A percentile compares a stretch with the other conserved stretches of the same genome.
Evolutionary conservation across 2,888 invertebrate species (phyloP).

Genomic region (Drosophila glabriapex): DNA sequence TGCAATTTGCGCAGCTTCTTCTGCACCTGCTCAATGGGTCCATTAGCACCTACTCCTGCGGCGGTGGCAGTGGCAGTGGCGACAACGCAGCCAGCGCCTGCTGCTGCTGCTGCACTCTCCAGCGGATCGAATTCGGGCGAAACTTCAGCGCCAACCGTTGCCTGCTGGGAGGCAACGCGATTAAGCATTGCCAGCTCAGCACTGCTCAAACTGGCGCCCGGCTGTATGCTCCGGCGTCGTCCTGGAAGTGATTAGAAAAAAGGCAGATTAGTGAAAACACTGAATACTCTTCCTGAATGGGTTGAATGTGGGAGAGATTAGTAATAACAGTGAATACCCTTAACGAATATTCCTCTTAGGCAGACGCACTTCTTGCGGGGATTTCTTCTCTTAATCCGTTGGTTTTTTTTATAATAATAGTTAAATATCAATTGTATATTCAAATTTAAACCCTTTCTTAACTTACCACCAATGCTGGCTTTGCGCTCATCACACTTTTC

Average conservation of each 20-base stretch:
- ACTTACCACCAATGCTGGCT: constrained; percentile 68
- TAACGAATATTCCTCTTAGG: neutral
- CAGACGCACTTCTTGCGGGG: neutral
- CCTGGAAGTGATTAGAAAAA: constrained; percentile 48
- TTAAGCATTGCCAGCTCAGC: constrained; percentile 87
- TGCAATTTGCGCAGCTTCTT: constrained; percentile 83
- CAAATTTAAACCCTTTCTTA: neutral
- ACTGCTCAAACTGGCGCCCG: constrained; percentile 88
- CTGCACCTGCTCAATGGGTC: constrained; percentile 82
- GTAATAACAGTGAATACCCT: neutral
- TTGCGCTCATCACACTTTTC: constrained; percentile 69
- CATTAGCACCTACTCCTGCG: constrained; percentile 57
- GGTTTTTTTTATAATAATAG: neutral
- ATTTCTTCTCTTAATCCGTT: neutral
- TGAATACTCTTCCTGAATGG: neutral
- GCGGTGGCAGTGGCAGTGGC: constrained; percentile 37
- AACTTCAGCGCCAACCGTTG: constrained; percentile 35
- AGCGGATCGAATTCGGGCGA: constrained; percentile 75
- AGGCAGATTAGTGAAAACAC: neutral
- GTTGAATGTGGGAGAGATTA: neutral
- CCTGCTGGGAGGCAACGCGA: constrained; percentile 86
- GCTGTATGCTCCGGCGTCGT: constrained; percentile 87
- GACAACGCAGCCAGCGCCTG: constrained; percentile 21
- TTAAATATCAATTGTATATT: neutral
- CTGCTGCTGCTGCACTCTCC: constrained; percentile 69